Conservation (phyloP, 2,888 invertebrate species). For the Monoplex corrugatus region DNA sequence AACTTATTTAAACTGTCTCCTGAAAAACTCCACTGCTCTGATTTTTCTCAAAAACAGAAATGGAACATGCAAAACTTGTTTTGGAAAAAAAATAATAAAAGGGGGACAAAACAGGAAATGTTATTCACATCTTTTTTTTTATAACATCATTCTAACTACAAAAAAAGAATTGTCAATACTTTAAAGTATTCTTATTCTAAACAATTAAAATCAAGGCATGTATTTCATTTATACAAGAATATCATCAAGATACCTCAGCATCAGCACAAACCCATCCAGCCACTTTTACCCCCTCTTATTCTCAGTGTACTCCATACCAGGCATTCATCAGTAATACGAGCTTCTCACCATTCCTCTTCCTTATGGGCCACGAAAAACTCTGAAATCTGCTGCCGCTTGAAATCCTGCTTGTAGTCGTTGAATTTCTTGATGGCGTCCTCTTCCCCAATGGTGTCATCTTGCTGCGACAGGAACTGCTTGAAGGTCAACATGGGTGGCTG, state of each 20-base stretch:
- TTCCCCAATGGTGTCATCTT: slow-evolving; percentile 96
- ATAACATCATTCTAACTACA: too few relatives aligned
- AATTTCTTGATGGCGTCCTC: slow-evolving; percentile 98
- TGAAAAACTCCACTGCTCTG: too few relatives aligned
- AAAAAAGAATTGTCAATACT: not conserved
- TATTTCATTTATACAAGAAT: too few relatives aligned
- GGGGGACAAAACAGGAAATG: not conserved
- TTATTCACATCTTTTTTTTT: not conserved
- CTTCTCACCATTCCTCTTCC: slow-evolving; percentile 98
- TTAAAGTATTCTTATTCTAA: not conserved
- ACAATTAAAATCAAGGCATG: not conserved
- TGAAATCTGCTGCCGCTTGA: slow-evolving; percentile 96
- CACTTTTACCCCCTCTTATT: not conserved
- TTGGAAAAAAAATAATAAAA: too few relatives aligned
- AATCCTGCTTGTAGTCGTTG: slow-evolving; percentile 98
- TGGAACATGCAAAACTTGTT: too few relatives aligned
- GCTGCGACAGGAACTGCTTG: slow-evolving; percentile 96
- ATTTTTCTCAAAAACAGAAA: too few relatives aligned
- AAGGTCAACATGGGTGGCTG: slow-evolving; percentile 98
- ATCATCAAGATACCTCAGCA: too few relatives aligned
- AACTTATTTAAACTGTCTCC: too few relatives aligned
- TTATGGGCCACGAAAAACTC: slow-evolving; percentile 99
- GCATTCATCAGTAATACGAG: not conserved
- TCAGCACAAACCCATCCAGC: not conserved
- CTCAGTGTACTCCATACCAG: too few relatives aligned